These are phyloP conservation scores for Phrynosoma blainvillii DNA, from an alignment of 2,113 vertebrate species.

Conservation along the genomic window DNA sequence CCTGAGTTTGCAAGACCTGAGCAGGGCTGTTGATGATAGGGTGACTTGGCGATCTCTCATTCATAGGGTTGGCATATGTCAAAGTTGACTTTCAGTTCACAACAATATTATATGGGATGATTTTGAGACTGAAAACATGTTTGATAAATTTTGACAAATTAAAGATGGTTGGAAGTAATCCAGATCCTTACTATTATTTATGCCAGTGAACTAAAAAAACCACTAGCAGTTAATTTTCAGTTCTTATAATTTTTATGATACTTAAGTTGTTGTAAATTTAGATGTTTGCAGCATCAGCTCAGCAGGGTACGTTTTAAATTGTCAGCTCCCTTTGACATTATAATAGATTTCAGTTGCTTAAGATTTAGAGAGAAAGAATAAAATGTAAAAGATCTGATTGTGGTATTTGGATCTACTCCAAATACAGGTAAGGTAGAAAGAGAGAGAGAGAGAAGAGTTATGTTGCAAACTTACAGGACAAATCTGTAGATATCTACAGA, in stretches of 20 bases:
- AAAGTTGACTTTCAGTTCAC: too few species aligned
- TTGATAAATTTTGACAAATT: constrained; percentile 81
- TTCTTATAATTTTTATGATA: constrained; percentile 79
- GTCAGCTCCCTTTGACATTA: constrained; percentile 82
- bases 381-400: constrained; percentile 42
- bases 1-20: too few species aligned
- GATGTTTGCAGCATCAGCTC: constrained; percentile 71
- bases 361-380: constrained; percentile 64
- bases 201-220: constrained; percentile 72
- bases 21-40: too few species aligned
- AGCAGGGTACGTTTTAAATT: constrained; percentile 77
- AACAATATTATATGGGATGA: constrained; percentile 64
- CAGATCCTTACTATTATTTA: constrained; percentile 78
- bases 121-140: constrained; percentile 73
- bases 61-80: too few species aligned
- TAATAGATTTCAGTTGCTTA: constrained; percentile 81
- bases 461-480: neutral
- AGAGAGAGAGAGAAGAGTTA: neutral
- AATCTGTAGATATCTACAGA: neutral
- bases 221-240: constrained; percentile 79
- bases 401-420: constrained; percentile 61
- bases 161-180: constrained; percentile 80
- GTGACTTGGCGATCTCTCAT: too few species aligned
- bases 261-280: constrained; percentile 79
- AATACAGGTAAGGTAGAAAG: constrained; percentile 38